phyloP scores from a whole-genome alignment of 2,113 vertebrate species.

The Eira barbara region DNA sequence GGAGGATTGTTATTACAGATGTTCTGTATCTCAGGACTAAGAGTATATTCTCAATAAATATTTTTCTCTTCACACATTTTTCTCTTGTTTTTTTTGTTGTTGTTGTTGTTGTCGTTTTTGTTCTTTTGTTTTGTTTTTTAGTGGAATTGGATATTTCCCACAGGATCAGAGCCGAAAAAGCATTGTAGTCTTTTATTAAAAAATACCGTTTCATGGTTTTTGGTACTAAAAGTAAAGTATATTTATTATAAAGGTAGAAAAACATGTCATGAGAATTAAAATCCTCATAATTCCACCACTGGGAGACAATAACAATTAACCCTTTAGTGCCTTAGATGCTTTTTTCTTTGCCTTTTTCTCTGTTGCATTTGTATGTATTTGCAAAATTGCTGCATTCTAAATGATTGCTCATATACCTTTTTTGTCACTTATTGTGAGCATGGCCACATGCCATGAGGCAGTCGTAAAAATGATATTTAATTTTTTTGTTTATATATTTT shows the following conservation, averaged over 20 bases:
- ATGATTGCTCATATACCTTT: neutral
- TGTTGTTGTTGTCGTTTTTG: neutral
- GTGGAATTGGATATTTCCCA: neutral
- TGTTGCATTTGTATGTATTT: neutral
- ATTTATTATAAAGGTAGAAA: neutral
- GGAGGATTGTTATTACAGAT: constrained; percentile 11
- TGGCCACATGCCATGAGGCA: neutral
- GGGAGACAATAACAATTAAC: neutral
- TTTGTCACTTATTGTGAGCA: neutral
- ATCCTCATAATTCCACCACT: neutral
- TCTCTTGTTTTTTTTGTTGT: neutral
- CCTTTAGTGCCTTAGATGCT: neutral
- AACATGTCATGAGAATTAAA: neutral
- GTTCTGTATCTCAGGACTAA: neutral
- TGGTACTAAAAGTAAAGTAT: neutral
- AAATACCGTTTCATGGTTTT: constrained; percentile 5
- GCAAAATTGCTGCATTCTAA: neutral
- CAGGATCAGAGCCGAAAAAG: neutral
- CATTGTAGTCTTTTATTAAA: neutral
- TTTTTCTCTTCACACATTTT: neutral
- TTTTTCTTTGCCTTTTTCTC: neutral
- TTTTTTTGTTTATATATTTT: neutral
- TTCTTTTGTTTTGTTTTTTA: neutral
- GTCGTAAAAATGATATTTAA: constrained; percentile 4
- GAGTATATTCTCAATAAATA: constrained; percentile 25